phyloP scores from a whole-genome alignment of 2,797 vertebrate species.

The Crocodylus rhombifer region DNA sequence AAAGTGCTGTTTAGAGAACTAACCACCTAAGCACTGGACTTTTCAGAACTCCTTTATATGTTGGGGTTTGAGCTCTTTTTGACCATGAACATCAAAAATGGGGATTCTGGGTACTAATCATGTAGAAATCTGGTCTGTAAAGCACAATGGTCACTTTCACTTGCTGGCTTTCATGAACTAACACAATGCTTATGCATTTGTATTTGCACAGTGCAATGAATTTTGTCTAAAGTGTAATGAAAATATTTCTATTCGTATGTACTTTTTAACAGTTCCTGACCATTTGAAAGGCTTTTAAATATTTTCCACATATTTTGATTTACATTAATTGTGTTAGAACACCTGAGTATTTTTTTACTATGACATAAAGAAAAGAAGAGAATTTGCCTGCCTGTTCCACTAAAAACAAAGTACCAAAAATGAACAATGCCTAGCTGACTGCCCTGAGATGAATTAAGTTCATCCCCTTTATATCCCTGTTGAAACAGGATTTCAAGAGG shows the following conservation, averaged over 20 bases:
- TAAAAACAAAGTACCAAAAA: not conserved
- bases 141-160: not conserved
- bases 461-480: not conserved
- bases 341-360: constrained; percentile 4
- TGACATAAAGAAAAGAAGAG: not conserved
- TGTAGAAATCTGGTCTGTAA: not conserved
- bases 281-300: constrained; percentile 23
- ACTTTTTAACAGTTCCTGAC: constrained; percentile 31
- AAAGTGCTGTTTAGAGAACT: not conserved
- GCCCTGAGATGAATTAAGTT: not conserved
- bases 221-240: not conserved
- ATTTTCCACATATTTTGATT: constrained; percentile 28
- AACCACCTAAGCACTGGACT: too few relatives aligned
- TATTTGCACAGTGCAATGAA: not conserved
- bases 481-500: constrained; percentile 4
- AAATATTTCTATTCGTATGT: not conserved
- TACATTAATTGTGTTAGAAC: constrained; percentile 61
- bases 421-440: not conserved
- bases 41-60: too few relatives aligned
- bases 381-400: not conserved
- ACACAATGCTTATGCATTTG: not conserved
- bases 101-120: not conserved
- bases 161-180: not conserved
- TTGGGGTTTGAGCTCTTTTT: not conserved
- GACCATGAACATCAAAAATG: not conserved